These are phyloP conservation scores for Podotricha telesiphe DNA, from an alignment of 2,888 invertebrate species.

Conservation along the genomic window DNA sequence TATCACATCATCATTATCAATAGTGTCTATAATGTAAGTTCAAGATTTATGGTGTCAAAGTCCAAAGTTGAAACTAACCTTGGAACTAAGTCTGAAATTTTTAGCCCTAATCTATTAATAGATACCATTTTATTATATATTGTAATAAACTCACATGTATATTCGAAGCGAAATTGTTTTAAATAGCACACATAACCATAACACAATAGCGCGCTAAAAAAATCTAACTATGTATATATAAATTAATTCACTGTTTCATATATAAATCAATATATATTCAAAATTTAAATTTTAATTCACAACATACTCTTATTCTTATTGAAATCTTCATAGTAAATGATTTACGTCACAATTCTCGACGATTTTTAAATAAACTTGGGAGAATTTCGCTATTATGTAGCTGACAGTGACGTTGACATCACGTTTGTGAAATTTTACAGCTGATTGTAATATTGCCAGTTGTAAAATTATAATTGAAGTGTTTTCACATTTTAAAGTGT, in stretches of 20 bases:
- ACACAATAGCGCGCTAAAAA: neutral
- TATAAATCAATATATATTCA: constrained; percentile 7
- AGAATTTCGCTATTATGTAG: neutral
- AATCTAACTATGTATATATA: too few species aligned
- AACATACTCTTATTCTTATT: neutral
- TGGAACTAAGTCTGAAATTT: neutral
- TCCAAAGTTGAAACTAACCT: constrained; percentile 12
- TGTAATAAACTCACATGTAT: neutral
- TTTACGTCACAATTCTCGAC: constrained; percentile 16
- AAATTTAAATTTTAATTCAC: neutral
- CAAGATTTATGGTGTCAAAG: neutral
- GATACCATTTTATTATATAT: neutral
- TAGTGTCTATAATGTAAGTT: neutral
- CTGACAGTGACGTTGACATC: constrained; percentile 13
- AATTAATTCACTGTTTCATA: neutral
- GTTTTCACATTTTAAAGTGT: too few species aligned
- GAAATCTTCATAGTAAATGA: constrained; percentile 14
- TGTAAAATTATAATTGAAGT: neutral
- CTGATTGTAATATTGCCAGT: neutral
- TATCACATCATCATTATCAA: neutral
- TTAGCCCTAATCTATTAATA: constrained; percentile 5
- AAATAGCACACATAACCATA: neutral
- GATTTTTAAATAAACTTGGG: constrained; percentile 20
- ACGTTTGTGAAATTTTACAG: constrained; percentile 3
- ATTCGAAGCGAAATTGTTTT: neutral